phyloP scores from a whole-genome alignment of 2,888 invertebrate genomes.

The Latheticus oryzae region DNA sequence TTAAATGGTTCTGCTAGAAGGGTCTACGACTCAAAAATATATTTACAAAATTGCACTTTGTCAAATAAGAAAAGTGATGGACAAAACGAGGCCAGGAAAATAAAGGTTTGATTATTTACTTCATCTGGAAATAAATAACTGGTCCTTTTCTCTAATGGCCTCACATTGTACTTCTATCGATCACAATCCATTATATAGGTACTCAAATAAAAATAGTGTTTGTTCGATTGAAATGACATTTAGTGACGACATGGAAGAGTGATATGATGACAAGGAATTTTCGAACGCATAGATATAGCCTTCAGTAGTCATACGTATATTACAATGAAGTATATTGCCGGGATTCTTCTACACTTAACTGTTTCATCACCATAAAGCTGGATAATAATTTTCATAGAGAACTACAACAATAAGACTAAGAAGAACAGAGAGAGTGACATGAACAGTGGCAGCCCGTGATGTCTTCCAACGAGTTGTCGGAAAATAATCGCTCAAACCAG shows the following conservation, averaged over 20 bases:
- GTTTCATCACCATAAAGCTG: constrained; percentile 32
- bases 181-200: constrained; percentile 26
- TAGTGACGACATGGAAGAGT: constrained; percentile 21
- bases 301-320: constrained; percentile 35
- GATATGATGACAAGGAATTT: constrained; percentile 29
- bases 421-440: constrained; percentile 7
- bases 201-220: constrained; percentile 16
- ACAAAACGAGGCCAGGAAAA: not conserved
- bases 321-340: constrained; percentile 40
- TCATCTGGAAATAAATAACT: not conserved
- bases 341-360: constrained; percentile 1
- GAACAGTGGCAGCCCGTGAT: constrained; percentile 33
- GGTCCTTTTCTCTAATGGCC: not conserved
- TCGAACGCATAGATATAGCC: constrained; percentile 15
- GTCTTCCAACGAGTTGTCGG: constrained; percentile 26
- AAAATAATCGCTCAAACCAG: constrained; percentile 66
- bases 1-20: constrained; percentile 13
- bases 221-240: constrained; percentile 24
- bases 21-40: constrained; percentile 17
- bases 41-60: constrained; percentile 37
- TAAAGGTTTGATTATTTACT: not conserved
- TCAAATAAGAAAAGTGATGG: constrained; percentile 9
- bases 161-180: constrained; percentile 13
- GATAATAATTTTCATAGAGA: not conserved
- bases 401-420: constrained; percentile 3